Conservation (phyloP, 2,888 invertebrate genomes). For the Hydraecia micacea region DNA sequence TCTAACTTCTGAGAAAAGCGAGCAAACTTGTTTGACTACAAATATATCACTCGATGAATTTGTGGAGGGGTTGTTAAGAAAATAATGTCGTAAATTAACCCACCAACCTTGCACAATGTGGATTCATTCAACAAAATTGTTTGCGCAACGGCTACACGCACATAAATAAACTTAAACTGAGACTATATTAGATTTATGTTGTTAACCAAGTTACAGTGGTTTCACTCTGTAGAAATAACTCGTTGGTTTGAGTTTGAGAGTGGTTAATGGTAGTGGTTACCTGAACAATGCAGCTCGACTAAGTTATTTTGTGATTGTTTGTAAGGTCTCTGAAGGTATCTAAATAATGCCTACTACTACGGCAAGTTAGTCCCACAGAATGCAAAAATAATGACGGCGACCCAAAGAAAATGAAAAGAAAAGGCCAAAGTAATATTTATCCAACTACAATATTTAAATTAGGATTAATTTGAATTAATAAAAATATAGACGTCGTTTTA, state of each 20-base stretch:
- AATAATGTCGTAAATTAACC: background rate
- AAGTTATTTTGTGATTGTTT: constrained; percentile 5
- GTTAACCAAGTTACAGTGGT: background rate
- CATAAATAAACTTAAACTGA: background rate
- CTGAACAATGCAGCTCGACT: background rate
- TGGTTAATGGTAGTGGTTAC: background rate
- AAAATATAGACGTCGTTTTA: background rate
- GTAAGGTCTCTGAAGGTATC: background rate
- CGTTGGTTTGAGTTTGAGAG: background rate
- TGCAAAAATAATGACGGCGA: background rate
- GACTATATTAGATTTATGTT: background rate
- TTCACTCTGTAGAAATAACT: background rate
- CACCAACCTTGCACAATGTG: background rate
- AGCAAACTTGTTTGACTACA: constrained; percentile 3
- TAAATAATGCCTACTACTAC: background rate
- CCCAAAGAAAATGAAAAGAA: background rate
- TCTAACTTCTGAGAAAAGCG: background rate
- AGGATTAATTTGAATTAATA: background rate
- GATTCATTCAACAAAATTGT: background rate
- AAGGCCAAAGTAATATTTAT: background rate
- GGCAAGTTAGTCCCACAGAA: background rate
- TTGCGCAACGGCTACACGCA: background rate
- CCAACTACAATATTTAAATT: background rate
- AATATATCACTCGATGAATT: constrained; percentile 5
- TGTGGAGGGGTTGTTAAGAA: background rate